These are phyloP conservation scores for Drosophila bipectinata DNA, from an alignment of 1,140 invertebrate species.

Conservation along the genomic window DNA sequence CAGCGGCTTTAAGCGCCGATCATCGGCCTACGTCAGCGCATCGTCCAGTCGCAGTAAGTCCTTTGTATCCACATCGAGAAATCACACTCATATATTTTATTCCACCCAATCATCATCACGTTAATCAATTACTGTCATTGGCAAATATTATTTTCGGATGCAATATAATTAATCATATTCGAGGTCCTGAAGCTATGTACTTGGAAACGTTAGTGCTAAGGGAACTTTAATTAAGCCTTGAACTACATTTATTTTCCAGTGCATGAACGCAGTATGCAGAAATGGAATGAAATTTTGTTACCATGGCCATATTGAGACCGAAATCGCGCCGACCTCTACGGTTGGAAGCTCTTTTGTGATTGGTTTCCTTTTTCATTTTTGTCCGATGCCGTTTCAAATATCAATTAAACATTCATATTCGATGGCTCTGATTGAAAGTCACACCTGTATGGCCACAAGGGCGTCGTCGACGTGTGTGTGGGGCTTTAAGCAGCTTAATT, in stretches of 20 bases:
- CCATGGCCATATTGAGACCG: conserved; percentile 27
- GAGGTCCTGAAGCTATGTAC: background rate
- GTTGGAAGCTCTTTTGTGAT: conserved; percentile 21
- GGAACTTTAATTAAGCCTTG: too few species aligned
- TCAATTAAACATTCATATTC: conserved; percentile 55
- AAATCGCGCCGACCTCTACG: conserved; percentile 18
- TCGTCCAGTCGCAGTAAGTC: conserved; percentile 85
- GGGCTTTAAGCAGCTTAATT: conserved; percentile 45
- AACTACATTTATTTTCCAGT: background rate
- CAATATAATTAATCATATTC: background rate
- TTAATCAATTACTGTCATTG: background rate
- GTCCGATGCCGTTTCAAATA: conserved; percentile 47
- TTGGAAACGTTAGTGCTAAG: too few species aligned
- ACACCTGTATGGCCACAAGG: background rate
- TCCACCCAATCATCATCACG: background rate
- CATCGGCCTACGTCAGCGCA: conserved; percentile 89
- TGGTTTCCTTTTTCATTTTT: conserved; percentile 21
- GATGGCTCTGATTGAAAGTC: conserved; percentile 17
- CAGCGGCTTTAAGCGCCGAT: conserved; percentile 88
- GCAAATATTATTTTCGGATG: background rate
- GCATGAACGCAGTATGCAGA: background rate
- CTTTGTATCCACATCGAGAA: background rate
- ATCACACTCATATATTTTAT: background rate
- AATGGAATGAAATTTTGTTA: conserved; percentile 21
- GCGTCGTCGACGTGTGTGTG: background rate